Evolutionary conservation across 2,113 vertebrate species (phyloP).

Genomic region (Tachysurus vachellii): DNA sequence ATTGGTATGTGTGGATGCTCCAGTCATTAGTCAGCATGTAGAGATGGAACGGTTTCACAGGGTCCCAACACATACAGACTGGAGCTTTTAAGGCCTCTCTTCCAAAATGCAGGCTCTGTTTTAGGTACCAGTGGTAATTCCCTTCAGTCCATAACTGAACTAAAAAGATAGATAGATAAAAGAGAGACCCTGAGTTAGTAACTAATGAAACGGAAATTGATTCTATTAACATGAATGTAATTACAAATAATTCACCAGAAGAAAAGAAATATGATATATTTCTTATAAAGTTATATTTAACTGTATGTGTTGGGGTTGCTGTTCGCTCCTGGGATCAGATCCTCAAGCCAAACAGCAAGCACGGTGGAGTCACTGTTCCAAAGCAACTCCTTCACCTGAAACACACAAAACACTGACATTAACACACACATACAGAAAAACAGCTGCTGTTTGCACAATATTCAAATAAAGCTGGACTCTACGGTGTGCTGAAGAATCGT

Average conservation of each 20-base stretch:
- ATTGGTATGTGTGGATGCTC: conserved; percentile 83
- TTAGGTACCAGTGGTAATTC: conserved; percentile 98
- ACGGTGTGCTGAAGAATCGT: neutral
- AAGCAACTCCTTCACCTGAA: conserved; percentile 87
- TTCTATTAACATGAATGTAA: neutral
- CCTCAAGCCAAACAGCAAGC: conserved; percentile 89
- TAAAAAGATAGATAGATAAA: conserved; percentile 64
- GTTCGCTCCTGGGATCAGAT: conserved; percentile 67
- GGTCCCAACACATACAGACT: conserved; percentile 86
- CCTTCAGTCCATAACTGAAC: conserved; percentile 92
- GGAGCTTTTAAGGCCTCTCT: conserved; percentile 67
- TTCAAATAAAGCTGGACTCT: neutral
- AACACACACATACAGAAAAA: neutral
- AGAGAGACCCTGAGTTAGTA: neutral
- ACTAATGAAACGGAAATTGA: neutral
- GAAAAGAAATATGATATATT: neutral
- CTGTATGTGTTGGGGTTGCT: conserved; percentile 70
- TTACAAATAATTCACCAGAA: neutral
- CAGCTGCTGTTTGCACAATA: neutral
- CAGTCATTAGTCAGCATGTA: conserved; percentile 81
- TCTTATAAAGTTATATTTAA: conserved; percentile 63
- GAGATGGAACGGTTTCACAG: conserved; percentile 73
- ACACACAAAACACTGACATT: neutral
- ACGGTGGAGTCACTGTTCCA: conserved; percentile 94
- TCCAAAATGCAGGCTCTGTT: conserved; percentile 88